Evolutionary conservation across 2,888 invertebrate species (phyloP), one percentile per base, ranked within the genome.

Genomic region (Slavum lentiscoides): DNA sequence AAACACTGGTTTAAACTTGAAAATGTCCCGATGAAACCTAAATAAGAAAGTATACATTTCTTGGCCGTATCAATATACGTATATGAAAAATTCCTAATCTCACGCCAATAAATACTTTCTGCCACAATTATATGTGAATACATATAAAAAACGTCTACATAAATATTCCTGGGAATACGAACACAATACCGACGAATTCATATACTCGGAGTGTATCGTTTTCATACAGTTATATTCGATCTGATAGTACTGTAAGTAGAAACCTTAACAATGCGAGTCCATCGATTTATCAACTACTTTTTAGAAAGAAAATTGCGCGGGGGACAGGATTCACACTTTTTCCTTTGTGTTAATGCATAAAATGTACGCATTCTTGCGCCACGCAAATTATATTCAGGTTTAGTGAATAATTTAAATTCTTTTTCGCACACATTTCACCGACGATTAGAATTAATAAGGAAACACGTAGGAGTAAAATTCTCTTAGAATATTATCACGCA

Each of bases 191-290:
- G n/a, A 21, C 37, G 11, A 64, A 64, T 64, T 7, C n/a, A n/a
- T n/a, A 2, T 39, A 37, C 11, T 37, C 6, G 37, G 59, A 21
- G 15, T 64, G 68, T 59, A 68, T 67, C 67, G 21, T 68, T 76
- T 68, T 43, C 43, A 76, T 58, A 55, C 43, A 13, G 23, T 23
- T 74, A 55, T 66, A 55, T 66, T 9, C 39, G 66, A 74, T 74
- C 55, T 74, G 74, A 64, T 66, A 55, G 39, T 17, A 17, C 37
- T 17, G 13, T 49, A 55, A 74, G 15, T 23, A 39, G 30, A 67
- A 75, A 68, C 67, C 67, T 6, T 76, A 59, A 68, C 67, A 76
- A 68, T 68, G 68, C 23, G 19, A 21, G 37, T 67, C 43, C n/a
- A 30, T 68, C 17, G 59, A 59, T 76, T 68, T 59, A 76, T 49